These are phyloP conservation scores for Dynastes grantii DNA, from an alignment of 2,888 invertebrate genomes.

Conservation along the genomic window DNA sequence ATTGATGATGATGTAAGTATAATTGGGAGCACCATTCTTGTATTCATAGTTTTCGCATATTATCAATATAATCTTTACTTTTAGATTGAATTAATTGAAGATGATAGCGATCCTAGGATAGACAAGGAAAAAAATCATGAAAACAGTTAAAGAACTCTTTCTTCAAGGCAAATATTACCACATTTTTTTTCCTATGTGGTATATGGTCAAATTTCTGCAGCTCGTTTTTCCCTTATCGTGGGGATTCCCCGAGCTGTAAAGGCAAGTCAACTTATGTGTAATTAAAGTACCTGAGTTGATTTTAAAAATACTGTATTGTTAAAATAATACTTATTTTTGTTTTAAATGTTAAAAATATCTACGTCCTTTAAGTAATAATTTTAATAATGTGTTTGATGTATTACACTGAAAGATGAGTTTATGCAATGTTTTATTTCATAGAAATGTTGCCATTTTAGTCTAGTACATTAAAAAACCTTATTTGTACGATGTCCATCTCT, in stretches of 20 bases:
- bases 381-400: too few relatives aligned
- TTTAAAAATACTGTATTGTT: not conserved
- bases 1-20: slow-evolving; percentile 34
- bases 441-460: too few relatives aligned
- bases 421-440: too few relatives aligned
- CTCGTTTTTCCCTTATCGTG: not conserved
- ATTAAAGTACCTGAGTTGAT: slow-evolving; percentile 15
- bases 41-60: not conserved
- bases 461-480: too few relatives aligned
- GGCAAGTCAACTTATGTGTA: not conserved
- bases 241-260: not conserved
- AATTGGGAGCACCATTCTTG: not conserved
- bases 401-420: too few relatives aligned
- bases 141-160: not conserved
- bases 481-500: too few relatives aligned
- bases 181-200: too few relatives aligned
- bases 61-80: not conserved
- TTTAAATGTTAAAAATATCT: too few relatives aligned
- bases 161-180: too few relatives aligned
- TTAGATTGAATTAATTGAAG: slow-evolving; percentile 40
- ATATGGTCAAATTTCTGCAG: too few relatives aligned
- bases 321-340: too few relatives aligned
- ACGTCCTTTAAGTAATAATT: too few relatives aligned
- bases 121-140: not conserved
- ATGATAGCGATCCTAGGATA: not conserved